phyloP scores from a whole-genome alignment of 2,113 vertebrate genomes.

The Macroglossus sobrinus region DNA sequence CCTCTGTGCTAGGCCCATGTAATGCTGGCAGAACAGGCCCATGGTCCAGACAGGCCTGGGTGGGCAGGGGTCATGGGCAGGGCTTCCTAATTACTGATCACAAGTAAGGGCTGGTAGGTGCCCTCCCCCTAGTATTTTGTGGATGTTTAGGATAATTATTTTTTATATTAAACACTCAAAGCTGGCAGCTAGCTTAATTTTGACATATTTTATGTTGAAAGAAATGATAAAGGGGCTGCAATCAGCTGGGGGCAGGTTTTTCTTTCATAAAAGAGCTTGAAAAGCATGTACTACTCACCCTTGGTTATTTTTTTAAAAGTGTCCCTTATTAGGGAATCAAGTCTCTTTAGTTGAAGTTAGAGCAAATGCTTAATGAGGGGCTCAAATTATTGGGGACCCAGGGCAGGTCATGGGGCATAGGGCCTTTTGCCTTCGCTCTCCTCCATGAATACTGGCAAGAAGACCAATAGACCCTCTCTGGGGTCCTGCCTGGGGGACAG shows the following conservation, averaged over 20 bases:
- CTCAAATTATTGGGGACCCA: neutral
- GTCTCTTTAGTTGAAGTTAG: neutral
- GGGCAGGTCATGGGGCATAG: neutral
- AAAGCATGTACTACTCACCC: neutral
- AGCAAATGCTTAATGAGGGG: neutral
- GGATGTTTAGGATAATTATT: constrained; percentile 35
- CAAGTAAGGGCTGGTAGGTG: neutral
- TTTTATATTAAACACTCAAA: constrained; percentile 16
- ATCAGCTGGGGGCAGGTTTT: constrained; percentile 5
- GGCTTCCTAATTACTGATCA: too few species aligned
- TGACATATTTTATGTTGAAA: constrained; percentile 31
- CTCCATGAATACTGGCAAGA: neutral
- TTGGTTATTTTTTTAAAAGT: constrained; percentile 23
- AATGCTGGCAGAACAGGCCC: neutral
- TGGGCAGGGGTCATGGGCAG: neutral
- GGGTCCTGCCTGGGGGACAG: neutral
- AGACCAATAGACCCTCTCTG: neutral
- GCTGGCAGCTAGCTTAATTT: constrained; percentile 43
- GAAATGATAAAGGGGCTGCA: neutral
- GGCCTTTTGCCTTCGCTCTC: neutral
- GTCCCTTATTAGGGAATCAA: neutral
- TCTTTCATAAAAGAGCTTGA: neutral
- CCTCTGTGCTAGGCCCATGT: neutral
- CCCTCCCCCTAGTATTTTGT: neutral
- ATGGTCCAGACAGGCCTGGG: neutral